phyloP scores from a whole-genome alignment of 1,140 invertebrate genomes.

The Drosophila nebulosa region DNA sequence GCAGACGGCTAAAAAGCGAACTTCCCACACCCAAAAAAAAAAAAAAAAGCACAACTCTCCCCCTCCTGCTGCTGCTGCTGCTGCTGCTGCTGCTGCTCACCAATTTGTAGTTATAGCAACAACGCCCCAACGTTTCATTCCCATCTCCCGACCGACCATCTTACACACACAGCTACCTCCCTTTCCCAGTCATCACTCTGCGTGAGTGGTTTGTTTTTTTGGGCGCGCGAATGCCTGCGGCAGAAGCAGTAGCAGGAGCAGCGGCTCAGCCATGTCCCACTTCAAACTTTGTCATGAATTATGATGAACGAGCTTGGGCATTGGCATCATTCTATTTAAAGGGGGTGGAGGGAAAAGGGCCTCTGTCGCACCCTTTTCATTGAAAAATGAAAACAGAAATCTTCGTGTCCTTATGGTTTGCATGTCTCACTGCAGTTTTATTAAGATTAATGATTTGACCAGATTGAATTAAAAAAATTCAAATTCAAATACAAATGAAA shows the following conservation, averaged over 20 bases:
- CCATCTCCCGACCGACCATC: not conserved
- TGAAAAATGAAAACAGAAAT: conserved; percentile 32
- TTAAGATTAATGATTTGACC: conserved; percentile 73
- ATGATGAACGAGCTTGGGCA: conserved; percentile 67
- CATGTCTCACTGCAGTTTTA: conserved; percentile 47
- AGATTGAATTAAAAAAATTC: conserved; percentile 53
- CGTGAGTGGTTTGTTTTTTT: conserved; percentile 32
- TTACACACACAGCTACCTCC: not conserved
- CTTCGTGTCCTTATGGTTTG: not conserved
- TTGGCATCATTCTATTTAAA: conserved; percentile 4
- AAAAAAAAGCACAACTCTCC: no score
- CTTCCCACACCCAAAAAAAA: conserved; percentile 36
- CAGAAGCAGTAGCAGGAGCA: conserved; percentile 1
- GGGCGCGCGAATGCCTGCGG: conserved; percentile 27
- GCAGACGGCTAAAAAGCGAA: conserved; percentile 30
- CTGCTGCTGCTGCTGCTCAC: conserved; percentile 3
- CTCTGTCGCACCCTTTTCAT: conserved; percentile 68
- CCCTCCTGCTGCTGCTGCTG: not conserved
- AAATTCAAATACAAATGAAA: conserved; percentile 38
- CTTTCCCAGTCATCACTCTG: not conserved
- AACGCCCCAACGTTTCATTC: conserved; percentile 20
- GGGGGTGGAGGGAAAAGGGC: not conserved
- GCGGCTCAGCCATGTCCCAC: conserved; percentile 60
- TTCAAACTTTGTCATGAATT: conserved; percentile 79
- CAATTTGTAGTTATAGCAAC: conserved; percentile 71